phyloP scores from a whole-genome alignment of 2,888 invertebrate species.

The Pyrrhia umbra region DNA sequence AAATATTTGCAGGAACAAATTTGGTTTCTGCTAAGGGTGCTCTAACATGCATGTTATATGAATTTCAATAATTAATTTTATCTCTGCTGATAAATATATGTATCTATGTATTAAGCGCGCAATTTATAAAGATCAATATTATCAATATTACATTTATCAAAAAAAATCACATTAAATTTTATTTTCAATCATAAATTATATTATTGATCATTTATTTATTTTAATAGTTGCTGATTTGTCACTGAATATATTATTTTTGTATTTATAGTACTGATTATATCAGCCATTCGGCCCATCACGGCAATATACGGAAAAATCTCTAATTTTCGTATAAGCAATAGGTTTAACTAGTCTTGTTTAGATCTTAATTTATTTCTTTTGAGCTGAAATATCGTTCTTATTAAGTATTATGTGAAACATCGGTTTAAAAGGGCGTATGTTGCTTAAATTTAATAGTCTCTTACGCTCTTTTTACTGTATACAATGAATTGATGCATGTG shows the following conservation, averaged over 20 bases:
- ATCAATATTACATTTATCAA: too few relatives aligned
- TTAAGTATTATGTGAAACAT: neutral
- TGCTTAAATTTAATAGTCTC: neutral
- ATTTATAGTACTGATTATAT: too few relatives aligned
- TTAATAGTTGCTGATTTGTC: too few relatives aligned
- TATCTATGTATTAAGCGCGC: too few relatives aligned
- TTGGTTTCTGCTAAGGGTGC: neutral
- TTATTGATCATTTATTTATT: neutral
- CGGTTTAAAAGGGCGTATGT: neutral
- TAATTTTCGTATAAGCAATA: neutral
- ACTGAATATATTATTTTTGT: too few relatives aligned
- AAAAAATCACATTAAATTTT: too few relatives aligned
- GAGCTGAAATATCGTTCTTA: too few relatives aligned
- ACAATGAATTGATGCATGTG: slow-evolving; percentile 33
- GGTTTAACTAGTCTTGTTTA: neutral
- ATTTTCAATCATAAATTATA: too few relatives aligned
- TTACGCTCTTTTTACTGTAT: neutral
- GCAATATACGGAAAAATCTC: slow-evolving; percentile 10
- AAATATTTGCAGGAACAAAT: neutral
- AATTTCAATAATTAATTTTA: neutral
- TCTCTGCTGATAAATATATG: too few relatives aligned
- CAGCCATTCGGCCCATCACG: slow-evolving; percentile 6
- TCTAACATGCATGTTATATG: neutral
- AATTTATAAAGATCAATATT: too few relatives aligned
- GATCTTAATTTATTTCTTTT: too few relatives aligned